These are phyloP conservation scores for Thera obeliscata DNA, from an alignment of 2,888 invertebrate species.

Conservation along the genomic window DNA sequence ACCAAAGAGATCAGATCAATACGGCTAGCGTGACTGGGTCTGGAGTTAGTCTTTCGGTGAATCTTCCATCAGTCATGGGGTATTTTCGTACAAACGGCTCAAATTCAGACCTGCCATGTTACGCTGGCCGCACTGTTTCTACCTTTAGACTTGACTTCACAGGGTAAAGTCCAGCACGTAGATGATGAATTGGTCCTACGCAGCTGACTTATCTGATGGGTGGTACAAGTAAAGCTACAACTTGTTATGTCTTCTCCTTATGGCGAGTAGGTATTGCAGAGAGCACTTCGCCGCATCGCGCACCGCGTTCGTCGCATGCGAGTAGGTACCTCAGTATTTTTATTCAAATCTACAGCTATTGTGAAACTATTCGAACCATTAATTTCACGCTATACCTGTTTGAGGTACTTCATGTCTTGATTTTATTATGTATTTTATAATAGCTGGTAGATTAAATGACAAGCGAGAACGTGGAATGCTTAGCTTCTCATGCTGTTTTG, in stretches of 20 bases:
- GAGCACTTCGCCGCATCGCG: constrained; percentile 76
- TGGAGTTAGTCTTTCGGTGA: too few species aligned
- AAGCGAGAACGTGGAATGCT: constrained; percentile 53
- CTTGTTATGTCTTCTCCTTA: constrained; percentile 67
- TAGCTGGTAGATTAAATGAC: constrained; percentile 20
- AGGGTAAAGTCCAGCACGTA: not conserved
- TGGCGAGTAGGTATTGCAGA: constrained; percentile 62
- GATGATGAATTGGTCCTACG: not conserved
- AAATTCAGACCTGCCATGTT: too few species aligned
- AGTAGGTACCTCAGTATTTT: constrained; percentile 65
- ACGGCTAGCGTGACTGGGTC: too few species aligned
- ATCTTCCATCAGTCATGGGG: too few species aligned
- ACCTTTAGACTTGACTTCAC: not conserved
- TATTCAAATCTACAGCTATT: constrained; percentile 13
- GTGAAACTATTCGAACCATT: constrained; percentile 8
- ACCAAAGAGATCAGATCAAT: too few species aligned
- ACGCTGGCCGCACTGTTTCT: too few species aligned
- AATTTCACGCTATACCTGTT: not conserved
- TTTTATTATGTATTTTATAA: constrained; percentile 8
- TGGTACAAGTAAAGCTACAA: constrained; percentile 10
- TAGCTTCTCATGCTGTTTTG: constrained; percentile 72
- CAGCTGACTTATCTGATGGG: not conserved
- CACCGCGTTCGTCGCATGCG: constrained; percentile 80
- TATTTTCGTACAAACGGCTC: too few species aligned
- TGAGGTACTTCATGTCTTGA: too few species aligned